A percentile compares a stretch with the other conserved stretches of the same genome.
phyloP scores from a whole-genome alignment of 2,797 vertebrate species.

The Sphenodon punctatus region DNA sequence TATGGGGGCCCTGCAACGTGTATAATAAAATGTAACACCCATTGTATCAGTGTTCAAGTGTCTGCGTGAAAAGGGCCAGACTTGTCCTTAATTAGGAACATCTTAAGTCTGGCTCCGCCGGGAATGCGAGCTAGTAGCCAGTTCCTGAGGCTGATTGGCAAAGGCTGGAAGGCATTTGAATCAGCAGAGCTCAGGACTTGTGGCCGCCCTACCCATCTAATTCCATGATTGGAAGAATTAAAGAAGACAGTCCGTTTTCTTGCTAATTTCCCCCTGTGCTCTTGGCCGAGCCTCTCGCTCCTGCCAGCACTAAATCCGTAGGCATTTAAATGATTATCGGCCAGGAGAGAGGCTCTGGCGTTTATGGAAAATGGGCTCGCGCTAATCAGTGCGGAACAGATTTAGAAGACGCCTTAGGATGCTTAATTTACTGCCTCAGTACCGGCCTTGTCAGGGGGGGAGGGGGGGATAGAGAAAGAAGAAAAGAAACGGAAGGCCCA shows the following conservation, averaged over 20 bases:
- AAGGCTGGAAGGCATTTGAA: constrained; percentile 48
- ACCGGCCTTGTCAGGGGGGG: not conserved
- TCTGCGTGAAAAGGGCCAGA: too few relatives aligned
- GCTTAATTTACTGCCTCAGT: constrained; percentile 65
- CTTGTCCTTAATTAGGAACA: constrained; percentile 57
- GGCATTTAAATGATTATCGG: constrained; percentile 63
- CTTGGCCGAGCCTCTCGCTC: constrained; percentile 35
- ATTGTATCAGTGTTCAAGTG: too few relatives aligned
- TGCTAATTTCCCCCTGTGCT: constrained; percentile 56
- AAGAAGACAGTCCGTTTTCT: constrained; percentile 50
- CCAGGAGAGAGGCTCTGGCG: constrained; percentile 51
- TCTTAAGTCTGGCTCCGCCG: not conserved
- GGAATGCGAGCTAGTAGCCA: not conserved
- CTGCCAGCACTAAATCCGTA: constrained; percentile 52
- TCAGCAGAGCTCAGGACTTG: constrained; percentile 62
- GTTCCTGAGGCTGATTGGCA: constrained; percentile 48
- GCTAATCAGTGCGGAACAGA: constrained; percentile 73
- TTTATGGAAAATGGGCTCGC: constrained; percentile 56
- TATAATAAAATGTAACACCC: too few relatives aligned
- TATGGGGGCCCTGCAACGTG: too few relatives aligned
- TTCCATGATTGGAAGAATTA: constrained; percentile 61
- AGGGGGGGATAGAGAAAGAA: fast-evolving
- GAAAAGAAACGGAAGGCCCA: not conserved
- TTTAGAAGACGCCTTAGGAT: constrained; percentile 67
- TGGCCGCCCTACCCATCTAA: constrained; percentile 57